Percentiles rank a stretch among this genome's conserved stretches.
Evolutionary conservation across 2,113 vertebrate genomes (phyloP).

Genomic region (Gadus macrocephalus): DNA sequence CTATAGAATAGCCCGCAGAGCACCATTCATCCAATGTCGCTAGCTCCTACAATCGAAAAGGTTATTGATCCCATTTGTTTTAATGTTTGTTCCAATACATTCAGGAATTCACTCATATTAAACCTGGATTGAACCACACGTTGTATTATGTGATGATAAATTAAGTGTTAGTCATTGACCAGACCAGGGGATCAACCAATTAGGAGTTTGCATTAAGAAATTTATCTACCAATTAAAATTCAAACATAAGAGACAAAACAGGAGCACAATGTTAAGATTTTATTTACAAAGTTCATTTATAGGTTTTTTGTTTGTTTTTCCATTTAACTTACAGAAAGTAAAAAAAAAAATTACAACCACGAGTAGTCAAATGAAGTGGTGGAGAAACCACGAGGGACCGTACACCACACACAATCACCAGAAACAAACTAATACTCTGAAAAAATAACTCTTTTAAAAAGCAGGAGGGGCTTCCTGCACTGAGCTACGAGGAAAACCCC

Average conservation of each 20-base stretch:
- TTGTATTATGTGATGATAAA: too few species aligned
- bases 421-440: constrained; percentile 50
- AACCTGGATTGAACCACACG: too few species aligned
- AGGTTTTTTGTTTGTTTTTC: constrained; percentile 43
- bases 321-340: constrained; percentile 78
- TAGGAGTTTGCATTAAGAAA: background rate
- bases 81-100: too few species aligned
- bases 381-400: background rate
- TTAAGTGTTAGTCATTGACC: too few species aligned
- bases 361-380: constrained; percentile 25
- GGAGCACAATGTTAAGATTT: constrained; percentile 86
- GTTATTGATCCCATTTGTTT: too few species aligned
- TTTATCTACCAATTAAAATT: background rate
- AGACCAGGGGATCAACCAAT: too few species aligned
- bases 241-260: constrained; percentile 3
- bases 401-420: constrained; percentile 17
- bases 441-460: constrained; percentile 68
- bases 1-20: too few species aligned
- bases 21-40: too few species aligned
- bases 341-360: constrained; percentile 51
- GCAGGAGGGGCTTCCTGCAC: constrained; percentile 49
- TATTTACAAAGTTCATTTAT: constrained; percentile 85
- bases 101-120: too few species aligned
- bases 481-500: constrained; percentile 26
- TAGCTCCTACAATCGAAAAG: too few species aligned